Evolutionary conservation across 2,888 invertebrate species (phyloP).

Genomic region (Herminia tarsipennalis): DNA sequence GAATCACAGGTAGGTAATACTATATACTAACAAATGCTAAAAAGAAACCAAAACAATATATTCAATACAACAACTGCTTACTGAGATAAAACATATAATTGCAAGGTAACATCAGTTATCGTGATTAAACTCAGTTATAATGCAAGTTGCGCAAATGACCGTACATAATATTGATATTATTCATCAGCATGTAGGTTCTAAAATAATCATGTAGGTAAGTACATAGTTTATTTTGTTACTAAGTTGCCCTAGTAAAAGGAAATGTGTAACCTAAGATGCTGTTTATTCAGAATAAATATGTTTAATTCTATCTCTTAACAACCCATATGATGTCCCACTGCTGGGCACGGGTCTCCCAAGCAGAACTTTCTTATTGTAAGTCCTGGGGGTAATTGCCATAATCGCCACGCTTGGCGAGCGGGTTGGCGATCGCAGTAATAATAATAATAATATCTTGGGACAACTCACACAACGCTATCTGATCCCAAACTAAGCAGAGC

Average conservation of each 20-base stretch:
- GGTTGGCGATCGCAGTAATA: too few species aligned
- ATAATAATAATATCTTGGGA: too few species aligned
- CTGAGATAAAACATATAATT: conserved; percentile 13
- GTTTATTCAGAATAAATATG: too few species aligned
- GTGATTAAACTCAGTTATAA: conserved; percentile 14
- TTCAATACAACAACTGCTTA: conserved; percentile 11
- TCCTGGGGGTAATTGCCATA: too few species aligned
- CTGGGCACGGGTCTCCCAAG: too few species aligned
- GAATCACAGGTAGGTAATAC: conserved; percentile 31
- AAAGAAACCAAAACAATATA: conserved; percentile 11
- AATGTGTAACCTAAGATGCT: too few species aligned
- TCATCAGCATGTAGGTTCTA: neutral
- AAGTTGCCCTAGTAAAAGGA: neutral
- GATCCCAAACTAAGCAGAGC: too few species aligned
- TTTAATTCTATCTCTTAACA: too few species aligned
- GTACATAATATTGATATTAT: conserved; percentile 5
- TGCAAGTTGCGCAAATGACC: conserved; percentile 18
- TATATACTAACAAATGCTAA: conserved; percentile 26
- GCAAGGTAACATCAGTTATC: conserved; percentile 42
- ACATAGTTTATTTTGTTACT: neutral
- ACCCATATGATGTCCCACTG: too few species aligned
- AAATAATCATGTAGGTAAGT: neutral
- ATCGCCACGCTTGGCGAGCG: too few species aligned
- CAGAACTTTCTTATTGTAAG: too few species aligned
- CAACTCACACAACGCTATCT: too few species aligned